phyloP scores from a whole-genome alignment of 2,888 invertebrate species.

The Drosophila rubida region DNA sequence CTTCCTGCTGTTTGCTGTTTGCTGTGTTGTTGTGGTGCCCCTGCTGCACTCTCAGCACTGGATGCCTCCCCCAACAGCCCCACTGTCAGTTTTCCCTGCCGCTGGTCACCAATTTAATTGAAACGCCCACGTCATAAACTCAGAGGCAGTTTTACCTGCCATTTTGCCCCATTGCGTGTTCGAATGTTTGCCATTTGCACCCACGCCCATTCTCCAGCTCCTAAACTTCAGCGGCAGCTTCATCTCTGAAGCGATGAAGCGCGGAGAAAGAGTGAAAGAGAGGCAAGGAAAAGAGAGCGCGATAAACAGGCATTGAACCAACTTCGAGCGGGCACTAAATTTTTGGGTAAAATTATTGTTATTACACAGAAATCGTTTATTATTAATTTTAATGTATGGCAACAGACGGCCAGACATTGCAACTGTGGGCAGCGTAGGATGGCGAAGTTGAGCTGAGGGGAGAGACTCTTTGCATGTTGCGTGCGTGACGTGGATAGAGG shows the following conservation, averaged over 20 bases:
- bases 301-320: slow-evolving; percentile 30
- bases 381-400: slow-evolving; percentile 83
- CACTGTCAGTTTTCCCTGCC: neutral
- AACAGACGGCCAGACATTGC: slow-evolving; percentile 40
- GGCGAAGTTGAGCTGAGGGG: neutral
- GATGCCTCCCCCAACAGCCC: neutral
- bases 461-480: slow-evolving; percentile 57
- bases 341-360: slow-evolving; percentile 81
- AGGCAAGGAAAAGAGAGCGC: slow-evolving; percentile 11
- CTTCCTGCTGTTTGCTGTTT: slow-evolving; percentile 65
- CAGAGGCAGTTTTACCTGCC: slow-evolving; percentile 61
- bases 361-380: slow-evolving; percentile 83
- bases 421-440: slow-evolving; percentile 11
- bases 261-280: neutral
- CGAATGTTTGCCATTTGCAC: slow-evolving; percentile 77
- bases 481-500: slow-evolving; percentile 65
- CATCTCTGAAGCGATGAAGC: slow-evolving; percentile 28
- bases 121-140: slow-evolving; percentile 78
- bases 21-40: neutral
- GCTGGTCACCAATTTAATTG: slow-evolving; percentile 69
- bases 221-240: slow-evolving; percentile 51
- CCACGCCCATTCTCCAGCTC: slow-evolving; percentile 66
- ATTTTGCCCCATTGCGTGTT: slow-evolving; percentile 69
- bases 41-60: slow-evolving; percentile 3
- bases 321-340: slow-evolving; percentile 64